Conservation (phyloP, 1,140 invertebrate genomes). For the Lutraria rhynchaena region DNA sequence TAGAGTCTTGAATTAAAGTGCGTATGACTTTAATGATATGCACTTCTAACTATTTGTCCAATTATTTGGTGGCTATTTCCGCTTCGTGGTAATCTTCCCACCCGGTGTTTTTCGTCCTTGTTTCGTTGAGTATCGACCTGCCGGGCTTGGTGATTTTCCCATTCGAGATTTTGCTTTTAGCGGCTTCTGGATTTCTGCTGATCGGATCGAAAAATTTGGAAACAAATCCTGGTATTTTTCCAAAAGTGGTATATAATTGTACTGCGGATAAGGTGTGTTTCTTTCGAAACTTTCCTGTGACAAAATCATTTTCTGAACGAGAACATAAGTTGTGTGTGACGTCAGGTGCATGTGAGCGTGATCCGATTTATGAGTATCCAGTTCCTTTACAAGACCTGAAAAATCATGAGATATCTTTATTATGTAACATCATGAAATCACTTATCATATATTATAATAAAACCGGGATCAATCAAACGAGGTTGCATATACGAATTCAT, state of each 20-base stretch:
- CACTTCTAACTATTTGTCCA: no score
- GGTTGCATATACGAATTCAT: no score
- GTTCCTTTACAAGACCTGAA: slow-evolving; percentile 70
- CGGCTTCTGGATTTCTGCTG: slow-evolving; percentile 59
- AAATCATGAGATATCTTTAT: not conserved
- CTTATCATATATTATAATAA: not conserved
- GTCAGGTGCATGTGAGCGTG: slow-evolving; percentile 67
- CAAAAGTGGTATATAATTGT: slow-evolving; percentile 65
- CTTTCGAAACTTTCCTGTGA: slow-evolving; percentile 37
- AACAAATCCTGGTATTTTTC: slow-evolving; percentile 66
- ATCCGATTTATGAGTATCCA: slow-evolving; percentile 67
- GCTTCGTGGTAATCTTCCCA: slow-evolving; percentile 29
- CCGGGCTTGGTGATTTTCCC: slow-evolving; percentile 69
- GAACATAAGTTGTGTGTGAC: slow-evolving; percentile 70
- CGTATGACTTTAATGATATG: no score
- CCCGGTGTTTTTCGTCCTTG: slow-evolving; percentile 32
- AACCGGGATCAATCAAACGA: no score
- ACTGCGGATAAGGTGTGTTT: slow-evolving; percentile 57
- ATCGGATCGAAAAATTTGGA: slow-evolving; percentile 66
- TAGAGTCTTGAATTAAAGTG: no score
- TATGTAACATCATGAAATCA: no score
- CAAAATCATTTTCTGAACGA: slow-evolving; percentile 66
- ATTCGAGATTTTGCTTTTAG: slow-evolving; percentile 32
- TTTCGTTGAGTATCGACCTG: slow-evolving; percentile 58
- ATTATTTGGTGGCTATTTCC: no score